These are phyloP conservation scores for Bubo scandiacus DNA, from an alignment of 2,113 vertebrate genomes.

Conservation along the genomic window DNA sequence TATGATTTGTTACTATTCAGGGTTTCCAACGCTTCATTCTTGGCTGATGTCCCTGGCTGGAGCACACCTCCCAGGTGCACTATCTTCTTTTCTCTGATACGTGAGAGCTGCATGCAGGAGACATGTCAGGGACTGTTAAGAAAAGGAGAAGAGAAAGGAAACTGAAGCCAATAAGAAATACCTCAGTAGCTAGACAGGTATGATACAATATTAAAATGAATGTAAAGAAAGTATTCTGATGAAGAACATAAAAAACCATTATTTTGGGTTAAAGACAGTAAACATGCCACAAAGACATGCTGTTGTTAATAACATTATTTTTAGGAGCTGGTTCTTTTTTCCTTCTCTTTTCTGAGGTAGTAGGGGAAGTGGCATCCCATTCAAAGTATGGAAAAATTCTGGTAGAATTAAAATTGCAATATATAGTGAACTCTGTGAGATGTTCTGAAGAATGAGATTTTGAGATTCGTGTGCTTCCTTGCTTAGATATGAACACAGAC, in stretches of 20 bases:
- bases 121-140: neutral
- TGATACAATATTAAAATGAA: neutral
- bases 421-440: neutral
- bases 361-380: neutral
- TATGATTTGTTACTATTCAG: neutral
- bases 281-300: neutral
- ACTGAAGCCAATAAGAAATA: neutral
- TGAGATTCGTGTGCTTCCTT: neutral
- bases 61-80: neutral
- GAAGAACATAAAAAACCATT: neutral
- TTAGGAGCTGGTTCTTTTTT: neutral
- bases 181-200: neutral
- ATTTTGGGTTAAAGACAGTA: neutral
- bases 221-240: neutral
- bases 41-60: neutral
- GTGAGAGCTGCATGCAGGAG: neutral
- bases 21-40: neutral
- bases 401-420: neutral
- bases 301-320: neutral
- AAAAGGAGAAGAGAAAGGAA: neutral
- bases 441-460: neutral
- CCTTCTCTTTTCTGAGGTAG: neutral
- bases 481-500: neutral
- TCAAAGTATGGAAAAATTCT: neutral
- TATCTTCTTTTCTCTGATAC: neutral